A percentile compares a stretch with the other conserved stretches of the same genome.
phyloP scores from a whole-genome alignment of 2,113 vertebrate species.

The Cryptomyrus ogoouensis region DNA sequence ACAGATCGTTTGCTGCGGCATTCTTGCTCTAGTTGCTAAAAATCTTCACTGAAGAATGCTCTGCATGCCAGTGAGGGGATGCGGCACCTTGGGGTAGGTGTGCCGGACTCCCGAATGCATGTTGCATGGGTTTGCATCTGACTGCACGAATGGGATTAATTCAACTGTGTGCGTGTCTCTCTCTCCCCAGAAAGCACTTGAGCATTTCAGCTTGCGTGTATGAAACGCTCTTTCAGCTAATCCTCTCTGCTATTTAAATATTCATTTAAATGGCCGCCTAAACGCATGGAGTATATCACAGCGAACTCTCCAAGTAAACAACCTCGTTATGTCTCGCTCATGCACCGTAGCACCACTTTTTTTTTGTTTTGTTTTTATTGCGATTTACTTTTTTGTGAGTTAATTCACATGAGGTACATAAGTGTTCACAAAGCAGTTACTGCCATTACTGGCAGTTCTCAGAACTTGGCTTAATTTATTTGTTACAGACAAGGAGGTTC shows the following conservation, averaged over 20 bases:
- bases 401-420: background rate
- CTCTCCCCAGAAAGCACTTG: conserved; percentile 27
- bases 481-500: background rate
- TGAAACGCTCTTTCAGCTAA: conserved; percentile 42
- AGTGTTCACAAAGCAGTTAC: background rate
- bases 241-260: conserved; percentile 51
- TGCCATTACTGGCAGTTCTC: background rate
- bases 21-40: background rate
- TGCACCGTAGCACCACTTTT: conserved; percentile 25
- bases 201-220: conserved; percentile 40
- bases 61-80: background rate
- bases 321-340: conserved; percentile 34
- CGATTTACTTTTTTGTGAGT: background rate
- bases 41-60: background rate
- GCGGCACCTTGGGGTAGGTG: background rate
- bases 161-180: conserved; percentile 22
- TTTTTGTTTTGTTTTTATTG: background rate
- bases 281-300: conserved; percentile 49
- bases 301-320: conserved; percentile 33
- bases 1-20: background rate
- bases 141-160: conserved; percentile 22
- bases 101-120: background rate
- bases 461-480: background rate
- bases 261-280: conserved; percentile 53
- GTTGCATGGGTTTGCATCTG: background rate